phyloP scores from a whole-genome alignment of 2,113 vertebrate genomes.

The Platysternon megacephalum region DNA sequence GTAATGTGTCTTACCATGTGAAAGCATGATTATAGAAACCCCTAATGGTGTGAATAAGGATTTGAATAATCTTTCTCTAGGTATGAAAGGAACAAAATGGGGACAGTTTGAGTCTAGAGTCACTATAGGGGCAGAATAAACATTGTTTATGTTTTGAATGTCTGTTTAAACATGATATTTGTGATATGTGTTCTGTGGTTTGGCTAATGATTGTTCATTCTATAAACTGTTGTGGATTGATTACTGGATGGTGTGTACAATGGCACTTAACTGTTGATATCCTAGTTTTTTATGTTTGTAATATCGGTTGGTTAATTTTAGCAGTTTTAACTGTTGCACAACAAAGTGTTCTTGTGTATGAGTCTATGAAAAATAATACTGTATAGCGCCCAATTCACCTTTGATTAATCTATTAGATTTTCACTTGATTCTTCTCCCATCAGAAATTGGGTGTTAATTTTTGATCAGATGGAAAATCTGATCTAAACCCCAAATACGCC shows the following conservation, averaged over 20 bases:
- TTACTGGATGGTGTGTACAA: background rate
- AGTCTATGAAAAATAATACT: background rate
- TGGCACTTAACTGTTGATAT: constrained; percentile 20
- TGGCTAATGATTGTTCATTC: background rate
- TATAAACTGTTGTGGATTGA: background rate
- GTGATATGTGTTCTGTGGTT: background rate
- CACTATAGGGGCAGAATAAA: background rate
- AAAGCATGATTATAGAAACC: background rate
- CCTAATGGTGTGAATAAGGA: background rate
- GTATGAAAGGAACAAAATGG: background rate
- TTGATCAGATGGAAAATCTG: background rate
- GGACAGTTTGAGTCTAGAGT: constrained; percentile 1
- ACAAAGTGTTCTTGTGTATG: background rate
- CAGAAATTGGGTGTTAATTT: background rate
- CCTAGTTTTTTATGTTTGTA: background rate
- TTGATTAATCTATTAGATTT: background rate
- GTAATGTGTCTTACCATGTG: background rate
- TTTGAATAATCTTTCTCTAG: background rate
- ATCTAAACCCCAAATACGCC: background rate
- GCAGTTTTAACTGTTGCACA: background rate
- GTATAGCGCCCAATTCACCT: background rate
- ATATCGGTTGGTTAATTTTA: background rate
- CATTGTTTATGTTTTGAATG: background rate
- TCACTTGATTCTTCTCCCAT: background rate
- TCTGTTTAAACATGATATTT: background rate